Conservation (phyloP, 2,888 invertebrate genomes). For the Dicyrtomina minuta region DNA sequence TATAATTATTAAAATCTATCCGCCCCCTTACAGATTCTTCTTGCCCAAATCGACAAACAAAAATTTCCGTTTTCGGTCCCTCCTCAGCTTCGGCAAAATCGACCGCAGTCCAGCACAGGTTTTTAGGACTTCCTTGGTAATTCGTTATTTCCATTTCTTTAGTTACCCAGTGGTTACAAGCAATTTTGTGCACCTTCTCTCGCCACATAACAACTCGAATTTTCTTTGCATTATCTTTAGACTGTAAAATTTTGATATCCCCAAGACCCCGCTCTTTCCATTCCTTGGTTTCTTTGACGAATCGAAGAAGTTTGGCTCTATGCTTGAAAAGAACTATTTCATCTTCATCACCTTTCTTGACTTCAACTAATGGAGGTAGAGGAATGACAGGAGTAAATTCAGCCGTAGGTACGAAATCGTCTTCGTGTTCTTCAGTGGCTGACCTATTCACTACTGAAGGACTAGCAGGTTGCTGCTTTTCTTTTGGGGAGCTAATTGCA, state of each 20-base stretch:
- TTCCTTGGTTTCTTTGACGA: slow-evolving; percentile 64
- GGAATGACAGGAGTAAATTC: slow-evolving; percentile 89
- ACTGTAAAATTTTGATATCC: slow-evolving; percentile 81
- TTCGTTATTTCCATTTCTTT: slow-evolving; percentile 53
- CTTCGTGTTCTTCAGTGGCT: slow-evolving; percentile 64
- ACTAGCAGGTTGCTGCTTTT: slow-evolving; percentile 17
- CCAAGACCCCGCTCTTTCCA: slow-evolving; percentile 97
- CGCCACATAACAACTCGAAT: slow-evolving; percentile 83
- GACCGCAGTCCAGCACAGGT: slow-evolving; percentile 56
- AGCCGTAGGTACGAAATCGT: slow-evolving; percentile 79
- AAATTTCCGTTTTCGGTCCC: slow-evolving; percentile 56
- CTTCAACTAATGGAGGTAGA: slow-evolving; percentile 79
- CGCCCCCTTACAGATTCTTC: slow-evolving; percentile 45
- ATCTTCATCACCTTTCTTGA: slow-evolving; percentile 76
- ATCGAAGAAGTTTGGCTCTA: slow-evolving; percentile 79
- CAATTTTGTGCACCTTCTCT: slow-evolving; percentile 67
- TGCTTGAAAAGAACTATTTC: slow-evolving; percentile 75
- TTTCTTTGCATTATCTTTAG: slow-evolving; percentile 66
- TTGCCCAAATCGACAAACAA: slow-evolving; percentile 57
- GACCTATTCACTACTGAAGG: slow-evolving; percentile 40
- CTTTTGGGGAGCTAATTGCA: background rate
- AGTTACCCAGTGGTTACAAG: slow-evolving; percentile 56
- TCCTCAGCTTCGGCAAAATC: slow-evolving; percentile 57
- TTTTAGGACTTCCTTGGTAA: slow-evolving; percentile 53
- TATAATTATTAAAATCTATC: no score